Conservation (phyloP, 2,797 vertebrate genomes). For the Microctenopoma lineatum region DNA sequence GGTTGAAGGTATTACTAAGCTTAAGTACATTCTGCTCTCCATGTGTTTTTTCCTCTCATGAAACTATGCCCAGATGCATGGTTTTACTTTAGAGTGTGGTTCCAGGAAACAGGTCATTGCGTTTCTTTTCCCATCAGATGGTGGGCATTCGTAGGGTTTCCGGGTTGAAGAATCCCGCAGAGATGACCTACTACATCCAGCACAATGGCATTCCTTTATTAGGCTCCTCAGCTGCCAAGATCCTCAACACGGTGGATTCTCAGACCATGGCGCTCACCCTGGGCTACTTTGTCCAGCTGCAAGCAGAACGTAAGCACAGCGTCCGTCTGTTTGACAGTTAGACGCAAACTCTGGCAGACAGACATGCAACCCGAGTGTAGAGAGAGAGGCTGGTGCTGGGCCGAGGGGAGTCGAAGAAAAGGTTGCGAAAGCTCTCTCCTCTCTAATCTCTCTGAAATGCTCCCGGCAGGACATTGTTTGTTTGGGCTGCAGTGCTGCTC, state of each 20-base stretch:
- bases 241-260: slow-evolving; percentile 96
- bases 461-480: slow-evolving; percentile 57
- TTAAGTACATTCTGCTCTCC: slow-evolving; percentile 11
- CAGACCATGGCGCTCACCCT: slow-evolving; percentile 97
- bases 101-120: background rate
- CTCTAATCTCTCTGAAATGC: slow-evolving; percentile 62
- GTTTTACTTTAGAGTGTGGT: slow-evolving; percentile 10
- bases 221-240: slow-evolving; percentile 94
- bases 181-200: slow-evolving; percentile 95
- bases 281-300: slow-evolving; percentile 95
- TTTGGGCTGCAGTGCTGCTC: slow-evolving; percentile 59
- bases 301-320: slow-evolving; percentile 93
- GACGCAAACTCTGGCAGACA: slow-evolving; percentile 31
- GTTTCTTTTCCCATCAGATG: slow-evolving; percentile 85
- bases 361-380: slow-evolving; percentile 39
- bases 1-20: slow-evolving; percentile 53
- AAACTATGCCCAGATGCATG: slow-evolving; percentile 7
- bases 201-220: slow-evolving; percentile 88
- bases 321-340: slow-evolving; percentile 25
- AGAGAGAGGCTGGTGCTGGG: slow-evolving; percentile 32
- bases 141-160: slow-evolving; percentile 92
- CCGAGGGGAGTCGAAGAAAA: slow-evolving; percentile 38
- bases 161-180: slow-evolving; percentile 91
- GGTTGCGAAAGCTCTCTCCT: slow-evolving; percentile 52
- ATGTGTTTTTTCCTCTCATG: slow-evolving; percentile 12